Conservation (phyloP, 2,888 invertebrate species). For the Platerodrilus igneus region DNA sequence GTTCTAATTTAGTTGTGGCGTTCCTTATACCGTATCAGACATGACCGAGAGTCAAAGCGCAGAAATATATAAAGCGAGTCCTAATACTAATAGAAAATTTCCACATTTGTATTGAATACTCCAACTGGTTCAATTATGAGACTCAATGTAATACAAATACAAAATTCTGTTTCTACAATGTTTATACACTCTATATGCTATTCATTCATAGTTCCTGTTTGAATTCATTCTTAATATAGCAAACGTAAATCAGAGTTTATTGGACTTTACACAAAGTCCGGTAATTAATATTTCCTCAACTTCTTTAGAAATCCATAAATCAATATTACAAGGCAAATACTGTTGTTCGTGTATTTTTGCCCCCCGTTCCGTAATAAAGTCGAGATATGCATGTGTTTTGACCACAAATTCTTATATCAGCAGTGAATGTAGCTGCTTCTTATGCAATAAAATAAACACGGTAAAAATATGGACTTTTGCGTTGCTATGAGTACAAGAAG, state of each 20-base stretch:
- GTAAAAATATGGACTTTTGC: too few species aligned
- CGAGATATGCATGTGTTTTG: too few species aligned
- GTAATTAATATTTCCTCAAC: too few species aligned
- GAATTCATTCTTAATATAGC: neutral
- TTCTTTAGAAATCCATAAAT: too few species aligned
- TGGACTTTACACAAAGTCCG: too few species aligned
- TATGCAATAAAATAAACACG: too few species aligned
- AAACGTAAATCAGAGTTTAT: conserved; percentile 1
- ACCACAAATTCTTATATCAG: too few species aligned
- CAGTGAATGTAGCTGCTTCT: too few species aligned
- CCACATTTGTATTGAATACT: conserved; percentile 4
- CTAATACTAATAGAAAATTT: conserved; percentile 7
- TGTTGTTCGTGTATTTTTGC: too few species aligned
- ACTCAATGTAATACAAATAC: neutral
- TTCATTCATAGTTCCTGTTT: neutral
- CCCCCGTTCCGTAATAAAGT: too few species aligned
- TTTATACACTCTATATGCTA: neutral
- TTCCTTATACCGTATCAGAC: conserved; percentile 11
- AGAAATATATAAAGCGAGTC: conserved; percentile 12
- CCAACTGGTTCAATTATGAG: conserved; percentile 3
- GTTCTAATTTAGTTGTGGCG: conserved; percentile 17
- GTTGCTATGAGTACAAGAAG: too few species aligned
- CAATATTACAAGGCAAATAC: too few species aligned
- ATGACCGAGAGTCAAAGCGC: conserved; percentile 9
- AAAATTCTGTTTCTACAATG: conserved; percentile 4